Percentiles rank a stretch among this genome's conserved stretches.
Conservation (phyloP, 2,113 vertebrate genomes). For the Axis porcinus region DNA sequence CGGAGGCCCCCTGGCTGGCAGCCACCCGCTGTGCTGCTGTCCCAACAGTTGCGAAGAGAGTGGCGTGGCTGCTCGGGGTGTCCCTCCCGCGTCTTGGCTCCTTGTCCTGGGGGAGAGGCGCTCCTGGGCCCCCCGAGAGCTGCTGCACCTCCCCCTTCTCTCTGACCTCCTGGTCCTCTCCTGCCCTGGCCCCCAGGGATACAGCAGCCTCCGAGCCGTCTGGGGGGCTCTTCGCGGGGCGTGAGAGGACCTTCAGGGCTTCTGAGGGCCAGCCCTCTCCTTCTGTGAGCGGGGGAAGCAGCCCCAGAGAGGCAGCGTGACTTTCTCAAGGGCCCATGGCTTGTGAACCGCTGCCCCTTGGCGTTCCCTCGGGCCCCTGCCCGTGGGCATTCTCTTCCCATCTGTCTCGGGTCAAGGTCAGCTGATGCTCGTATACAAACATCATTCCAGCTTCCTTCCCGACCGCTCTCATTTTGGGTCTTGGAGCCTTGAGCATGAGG, state of each 20-base stretch:
- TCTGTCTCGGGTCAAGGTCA: not conserved
- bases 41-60: not conserved
- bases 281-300: not conserved
- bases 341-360: not conserved
- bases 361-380: not conserved
- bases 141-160: not conserved
- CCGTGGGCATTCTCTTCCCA: not conserved
- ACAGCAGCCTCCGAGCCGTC: not conserved
- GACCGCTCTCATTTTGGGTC: not conserved
- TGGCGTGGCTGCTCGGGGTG: fast-evolving
- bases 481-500: not conserved
- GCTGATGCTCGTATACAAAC: not conserved
- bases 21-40: not conserved
- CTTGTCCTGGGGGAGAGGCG: not conserved
- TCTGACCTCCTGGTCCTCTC: not conserved
- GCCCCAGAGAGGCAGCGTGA: not conserved
- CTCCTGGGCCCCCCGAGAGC: not conserved
- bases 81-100: not conserved
- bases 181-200: not conserved
- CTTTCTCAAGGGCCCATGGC: not conserved
- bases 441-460: no score
- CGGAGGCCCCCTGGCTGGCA: not conserved
- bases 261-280: not conserved
- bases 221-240: not conserved
- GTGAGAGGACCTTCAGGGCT: not conserved